phyloP scores from a whole-genome alignment of 1,140 invertebrate genomes.

The Choristoneura fumiferana region DNA sequence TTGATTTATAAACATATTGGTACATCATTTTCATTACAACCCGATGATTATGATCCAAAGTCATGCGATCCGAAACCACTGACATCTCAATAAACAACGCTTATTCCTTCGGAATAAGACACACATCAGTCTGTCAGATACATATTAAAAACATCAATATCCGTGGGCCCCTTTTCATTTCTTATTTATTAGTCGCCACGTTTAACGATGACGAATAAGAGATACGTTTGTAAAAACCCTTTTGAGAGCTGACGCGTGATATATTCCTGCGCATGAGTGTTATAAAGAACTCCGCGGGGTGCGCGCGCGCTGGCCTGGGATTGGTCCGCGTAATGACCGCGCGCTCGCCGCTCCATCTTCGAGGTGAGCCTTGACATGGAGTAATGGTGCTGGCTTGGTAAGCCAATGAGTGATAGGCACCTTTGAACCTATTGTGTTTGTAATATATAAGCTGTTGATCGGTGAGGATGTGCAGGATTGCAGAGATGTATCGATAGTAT shows the following conservation, averaged over 20 bases:
- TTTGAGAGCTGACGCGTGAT: conserved; percentile 66
- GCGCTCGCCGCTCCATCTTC: conserved; percentile 35
- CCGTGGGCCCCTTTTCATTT: conserved; percentile 33
- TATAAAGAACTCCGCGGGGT: conserved; percentile 70
- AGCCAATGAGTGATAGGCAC: conserved; percentile 70
- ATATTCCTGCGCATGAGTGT: conserved; percentile 60
- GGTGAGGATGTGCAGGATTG: not conserved
- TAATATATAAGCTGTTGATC: conserved; percentile 18
- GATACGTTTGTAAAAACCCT: conserved; percentile 65
- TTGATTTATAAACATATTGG: conserved; percentile 16
- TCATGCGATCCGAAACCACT: conserved; percentile 9
- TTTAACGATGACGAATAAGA: conserved; percentile 75
- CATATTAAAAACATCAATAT: not conserved
- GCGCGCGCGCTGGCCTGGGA: conserved; percentile 56
- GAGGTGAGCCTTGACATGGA: conserved; percentile 44
- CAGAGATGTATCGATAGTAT: not conserved
- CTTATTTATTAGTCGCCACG: conserved; percentile 49
- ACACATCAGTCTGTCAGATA: not conserved
- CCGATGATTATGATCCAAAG: conserved; percentile 4
- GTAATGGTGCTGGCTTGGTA: conserved; percentile 57
- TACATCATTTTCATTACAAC: conserved; percentile 13
- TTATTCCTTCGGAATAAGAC: not conserved
- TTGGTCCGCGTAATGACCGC: conserved; percentile 59
- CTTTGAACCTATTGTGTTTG: conserved; percentile 47
- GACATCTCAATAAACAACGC: conserved; percentile 11